Base-by-base conservation (phyloP, 1,140 invertebrate genomes). In the Hirudo medicinalis region DNA sequence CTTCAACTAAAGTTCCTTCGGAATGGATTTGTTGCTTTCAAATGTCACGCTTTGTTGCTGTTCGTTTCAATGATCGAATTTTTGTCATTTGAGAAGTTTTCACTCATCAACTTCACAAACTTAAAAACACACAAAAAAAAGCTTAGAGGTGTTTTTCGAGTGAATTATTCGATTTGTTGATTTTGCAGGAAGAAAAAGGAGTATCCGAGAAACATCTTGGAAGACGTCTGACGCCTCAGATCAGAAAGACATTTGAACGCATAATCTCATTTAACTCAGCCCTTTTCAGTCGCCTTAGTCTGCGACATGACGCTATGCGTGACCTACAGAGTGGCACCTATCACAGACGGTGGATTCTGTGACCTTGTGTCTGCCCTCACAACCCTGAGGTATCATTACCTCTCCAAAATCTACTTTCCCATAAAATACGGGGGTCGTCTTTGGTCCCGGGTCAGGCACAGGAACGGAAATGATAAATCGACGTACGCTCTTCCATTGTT, bases 271-370 rank as follows among this genome's bases (percentile, higher is more conserved):
- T 63, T 8, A 63, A 22, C 57, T 25, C 8, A 6, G 8, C 22
- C 8, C 57, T 19, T 6, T 36, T 36, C 32, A 3, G 29, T 1
- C 57, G 22, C 22, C 22, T 63, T 32, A 63, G 57, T 11, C 22
- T 9, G 22, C 57, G 29, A 22, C 57, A 63, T 63, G 57, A 63
- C 57, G 13, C 29, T 63, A 13, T 63, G 57, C 20, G 57, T 63
- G 57, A 63, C 57, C 57, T 63, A 63, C 57, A 22, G 57, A 11
- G 57, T 63, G 57, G 57, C 57, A 25, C 57, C 57, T 2, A 63
- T 63, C 19, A 63, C 57, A n/a, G 29, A 63, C 57, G 57, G 57
- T n/a, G 57, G 57, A 5, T 63, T 63, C 57, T 63, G 57, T 15
- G 57, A 63, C 57, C 29, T 63, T 6, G 29, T 63, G 57, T 2